Conservation (phyloP, 2,888 invertebrate species). For the Melipona bicolor region DNA sequence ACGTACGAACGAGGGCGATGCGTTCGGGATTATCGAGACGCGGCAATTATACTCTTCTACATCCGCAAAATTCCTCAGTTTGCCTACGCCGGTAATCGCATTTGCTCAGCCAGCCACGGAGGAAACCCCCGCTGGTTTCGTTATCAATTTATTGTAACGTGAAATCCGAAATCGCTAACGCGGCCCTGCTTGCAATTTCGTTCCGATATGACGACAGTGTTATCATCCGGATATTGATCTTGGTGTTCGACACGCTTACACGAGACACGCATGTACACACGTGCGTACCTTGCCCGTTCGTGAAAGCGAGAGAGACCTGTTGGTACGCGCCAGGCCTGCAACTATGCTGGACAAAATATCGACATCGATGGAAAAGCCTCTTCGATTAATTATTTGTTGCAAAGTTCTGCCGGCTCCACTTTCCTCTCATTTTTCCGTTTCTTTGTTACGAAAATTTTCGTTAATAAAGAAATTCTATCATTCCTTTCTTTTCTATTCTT, state of each 20-base stretch:
- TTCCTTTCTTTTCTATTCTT: too few relatives aligned
- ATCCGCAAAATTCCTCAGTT: constrained; percentile 28
- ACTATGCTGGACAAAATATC: neutral
- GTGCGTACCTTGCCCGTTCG: neutral
- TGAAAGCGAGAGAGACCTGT: constrained; percentile 39
- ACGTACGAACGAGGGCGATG: neutral
- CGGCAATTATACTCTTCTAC: constrained; percentile 41
- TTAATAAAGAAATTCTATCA: too few relatives aligned
- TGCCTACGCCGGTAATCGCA: constrained; percentile 56
- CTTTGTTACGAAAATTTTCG: neutral
- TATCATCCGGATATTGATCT: constrained; percentile 70
- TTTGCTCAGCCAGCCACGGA: constrained; percentile 44
- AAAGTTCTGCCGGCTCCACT: too few relatives aligned
- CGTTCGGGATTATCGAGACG: constrained; percentile 10
- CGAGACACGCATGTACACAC: neutral
- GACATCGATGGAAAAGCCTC: neutral
- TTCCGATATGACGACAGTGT: constrained; percentile 61
- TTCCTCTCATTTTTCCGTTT: too few relatives aligned
- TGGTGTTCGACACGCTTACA: constrained; percentile 33
- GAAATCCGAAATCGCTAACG: constrained; percentile 69
- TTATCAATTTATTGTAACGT: constrained; percentile 72
- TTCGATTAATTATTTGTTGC: neutral
- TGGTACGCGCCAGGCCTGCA: constrained; percentile 6
- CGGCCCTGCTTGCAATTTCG: constrained; percentile 64
- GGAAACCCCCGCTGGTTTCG: constrained; percentile 53